Evolutionary conservation across 2,888 invertebrate species (phyloP), one percentile per base, ranked within the genome.

Genomic region (Shargacucullia verbasci): DNA sequence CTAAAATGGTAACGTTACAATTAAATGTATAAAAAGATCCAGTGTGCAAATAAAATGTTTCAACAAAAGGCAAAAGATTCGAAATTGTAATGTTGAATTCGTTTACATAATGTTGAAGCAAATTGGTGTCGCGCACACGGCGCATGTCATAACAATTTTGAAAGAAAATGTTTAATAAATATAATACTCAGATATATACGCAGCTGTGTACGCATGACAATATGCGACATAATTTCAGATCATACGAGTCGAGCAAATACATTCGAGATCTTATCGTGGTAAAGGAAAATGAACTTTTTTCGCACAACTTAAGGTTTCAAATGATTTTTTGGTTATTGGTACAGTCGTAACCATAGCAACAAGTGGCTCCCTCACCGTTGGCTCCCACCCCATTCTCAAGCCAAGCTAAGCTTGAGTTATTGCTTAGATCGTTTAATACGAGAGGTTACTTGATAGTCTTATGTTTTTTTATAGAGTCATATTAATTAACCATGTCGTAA

Each of bases 281-380:
- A 62, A 11, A 9, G 43, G 2, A 80, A 60, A 60, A 8, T 59
- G 14, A 48, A 54, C 73, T 57, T 47, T 77, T 46, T 33, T 11
- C 1, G 0, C 2, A 10, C 39, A n/a, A 43, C 14, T 25, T 56
- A 74, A 47, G 64, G 67, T 47, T 60, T 27, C 52, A 49, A 59
- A 59, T 73, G 53, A 57, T 49, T 62, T 65, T 71, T 47, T 52
- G 64, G 54, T 70, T 45, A 59, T 69, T 76, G 59, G 79, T 73
- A 52, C 61, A 62, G 62, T 73, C 64, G 85, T 89, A 69, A 82
- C 85, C 84, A 87, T 89, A 88, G 88, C 90, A 90, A 90, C 90
- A 90, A 84, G 90, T 91, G 83, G 82, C 73, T 74, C 53, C 65
- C 77, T 74, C 79, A 70, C 73, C 64, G 72, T 70, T 70, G 73